These are phyloP conservation scores for Trissolcus japonicus DNA, from an alignment of 2,888 invertebrate species.

Conservation along the genomic window DNA sequence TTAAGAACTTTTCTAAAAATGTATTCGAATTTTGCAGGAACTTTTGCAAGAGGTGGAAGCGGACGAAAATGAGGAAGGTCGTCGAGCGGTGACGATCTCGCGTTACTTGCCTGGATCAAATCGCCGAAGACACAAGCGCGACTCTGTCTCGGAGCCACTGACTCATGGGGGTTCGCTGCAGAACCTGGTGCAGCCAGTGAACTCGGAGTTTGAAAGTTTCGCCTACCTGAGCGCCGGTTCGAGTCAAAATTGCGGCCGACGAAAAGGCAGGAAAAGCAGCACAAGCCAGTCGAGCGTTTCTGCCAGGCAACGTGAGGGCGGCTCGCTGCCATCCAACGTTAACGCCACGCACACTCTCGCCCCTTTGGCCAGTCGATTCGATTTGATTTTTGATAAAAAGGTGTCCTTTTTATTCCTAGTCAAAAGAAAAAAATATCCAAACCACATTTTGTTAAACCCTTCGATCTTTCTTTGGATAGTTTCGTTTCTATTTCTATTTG, in stretches of 20 bases:
- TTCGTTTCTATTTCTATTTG: background rate
- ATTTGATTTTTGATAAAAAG: slow-evolving; percentile 73
- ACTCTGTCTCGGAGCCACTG: slow-evolving; percentile 78
- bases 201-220: slow-evolving; percentile 73
- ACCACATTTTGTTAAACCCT: too few species aligned
- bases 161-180: slow-evolving; percentile 80
- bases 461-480: too few species aligned
- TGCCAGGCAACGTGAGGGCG: slow-evolving; percentile 81
- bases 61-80: slow-evolving; percentile 80
- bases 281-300: slow-evolving; percentile 72
- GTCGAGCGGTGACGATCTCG: slow-evolving; percentile 73
- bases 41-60: slow-evolving; percentile 87
- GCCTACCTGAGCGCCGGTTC: slow-evolving; percentile 70
- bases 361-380: slow-evolving; percentile 69
- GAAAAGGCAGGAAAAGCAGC: slow-evolving; percentile 70
- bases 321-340: slow-evolving; percentile 80
- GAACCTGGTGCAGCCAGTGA: slow-evolving; percentile 78
- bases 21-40: slow-evolving; percentile 78
- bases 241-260: slow-evolving; percentile 71
- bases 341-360: slow-evolving; percentile 76
- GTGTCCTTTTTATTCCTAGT: slow-evolving; percentile 51
- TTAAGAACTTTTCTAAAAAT: background rate
- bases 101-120: slow-evolving; percentile 73
- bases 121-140: slow-evolving; percentile 75
- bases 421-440: background rate